These are phyloP conservation scores for Antheraea assamensis DNA, from an alignment of 2,888 invertebrate species.

Conservation along the genomic window DNA sequence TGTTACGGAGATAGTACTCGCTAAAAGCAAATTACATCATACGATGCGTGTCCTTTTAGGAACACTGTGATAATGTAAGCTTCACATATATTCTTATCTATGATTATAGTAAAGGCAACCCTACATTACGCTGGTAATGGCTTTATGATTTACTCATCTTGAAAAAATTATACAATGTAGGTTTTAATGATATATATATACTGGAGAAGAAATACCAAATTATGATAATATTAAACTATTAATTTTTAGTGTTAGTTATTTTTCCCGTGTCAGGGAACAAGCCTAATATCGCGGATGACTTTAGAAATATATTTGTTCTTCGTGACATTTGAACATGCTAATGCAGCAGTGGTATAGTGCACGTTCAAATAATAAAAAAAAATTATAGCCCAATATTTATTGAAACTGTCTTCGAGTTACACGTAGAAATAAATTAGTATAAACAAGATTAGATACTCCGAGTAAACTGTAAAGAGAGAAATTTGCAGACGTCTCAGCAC, in stretches of 20 bases:
- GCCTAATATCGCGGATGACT: no score
- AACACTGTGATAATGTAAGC: neutral
- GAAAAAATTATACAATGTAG: no score
- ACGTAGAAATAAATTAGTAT: neutral
- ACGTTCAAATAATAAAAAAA: no score
- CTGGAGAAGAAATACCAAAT: no score
- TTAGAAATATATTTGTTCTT: no score
- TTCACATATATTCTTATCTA: neutral
- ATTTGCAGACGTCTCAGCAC: neutral
- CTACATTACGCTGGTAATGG: neutral
- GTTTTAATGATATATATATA: no score
- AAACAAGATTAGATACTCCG: neutral
- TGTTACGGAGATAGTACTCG: neutral
- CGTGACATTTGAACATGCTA: no score
- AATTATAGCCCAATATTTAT: neutral
- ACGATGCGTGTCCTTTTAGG: neutral
- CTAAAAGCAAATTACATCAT: constrained; percentile 6
- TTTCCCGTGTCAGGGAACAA: no score
- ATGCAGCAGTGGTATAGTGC: no score
- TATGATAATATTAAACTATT: neutral
- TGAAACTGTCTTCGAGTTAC: neutral
- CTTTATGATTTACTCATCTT: neutral
- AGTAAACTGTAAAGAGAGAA: neutral
- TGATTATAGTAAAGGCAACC: neutral
- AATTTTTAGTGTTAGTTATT: neutral